Evolutionary conservation across 2,888 invertebrate species (phyloP).

Genomic region (Tetragonisca angustula): DNA sequence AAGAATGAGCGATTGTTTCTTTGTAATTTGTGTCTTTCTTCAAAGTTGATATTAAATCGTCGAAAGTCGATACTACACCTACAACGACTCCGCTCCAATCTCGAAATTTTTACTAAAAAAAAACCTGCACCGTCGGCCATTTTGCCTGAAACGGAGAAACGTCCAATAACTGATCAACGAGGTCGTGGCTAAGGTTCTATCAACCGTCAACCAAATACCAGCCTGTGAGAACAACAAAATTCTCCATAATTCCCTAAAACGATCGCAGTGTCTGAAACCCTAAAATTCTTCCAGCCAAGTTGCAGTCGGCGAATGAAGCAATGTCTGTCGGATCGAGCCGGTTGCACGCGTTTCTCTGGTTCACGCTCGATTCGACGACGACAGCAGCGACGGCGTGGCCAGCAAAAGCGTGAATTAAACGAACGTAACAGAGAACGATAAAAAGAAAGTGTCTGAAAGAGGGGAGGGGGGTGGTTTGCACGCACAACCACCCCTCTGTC

Average conservation of each 20-base stretch:
- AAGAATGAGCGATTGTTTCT: too few relatives aligned
- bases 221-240: background rate
- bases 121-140: background rate
- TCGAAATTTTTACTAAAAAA: background rate
- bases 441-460: slow-evolving; percentile 14
- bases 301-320: background rate
- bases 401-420: slow-evolving; percentile 23
- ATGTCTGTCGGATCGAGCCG: background rate
- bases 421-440: slow-evolving; percentile 5
- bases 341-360: background rate
- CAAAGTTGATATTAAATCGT: too few relatives aligned
- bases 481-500: background rate
- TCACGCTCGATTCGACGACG: slow-evolving; percentile 17
- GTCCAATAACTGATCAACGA: too few relatives aligned
- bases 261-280: background rate
- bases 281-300: background rate
- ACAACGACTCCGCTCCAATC: background rate
- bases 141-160: background rate
- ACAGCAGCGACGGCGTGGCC: background rate
- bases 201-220: background rate
- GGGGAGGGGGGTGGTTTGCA: background rate
- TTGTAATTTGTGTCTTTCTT: too few relatives aligned
- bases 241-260: background rate
- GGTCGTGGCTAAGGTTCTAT: too few relatives aligned
- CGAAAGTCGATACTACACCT: too few relatives aligned